Conservation (phyloP, 53 echinoderm and acorn worm genomes). For the Apostichopus leukothele region DNA sequence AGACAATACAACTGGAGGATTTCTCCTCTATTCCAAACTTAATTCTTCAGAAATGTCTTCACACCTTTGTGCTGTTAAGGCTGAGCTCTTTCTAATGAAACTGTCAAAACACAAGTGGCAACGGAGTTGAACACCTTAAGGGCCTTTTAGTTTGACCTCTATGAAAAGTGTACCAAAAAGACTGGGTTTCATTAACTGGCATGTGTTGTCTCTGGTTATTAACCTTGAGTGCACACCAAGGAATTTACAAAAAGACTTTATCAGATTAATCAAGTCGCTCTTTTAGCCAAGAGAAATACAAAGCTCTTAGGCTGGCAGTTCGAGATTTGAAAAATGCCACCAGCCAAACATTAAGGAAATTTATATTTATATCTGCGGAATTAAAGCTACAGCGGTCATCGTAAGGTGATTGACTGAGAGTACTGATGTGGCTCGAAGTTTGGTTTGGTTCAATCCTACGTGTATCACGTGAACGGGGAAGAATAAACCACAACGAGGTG, state of each 20-base stretch:
- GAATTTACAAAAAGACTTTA: neutral
- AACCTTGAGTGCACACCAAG: slow-evolving; percentile 21
- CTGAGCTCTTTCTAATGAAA: too few species aligned
- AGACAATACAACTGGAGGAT: too few species aligned
- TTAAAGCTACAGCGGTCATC: neutral
- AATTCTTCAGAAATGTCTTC: too few species aligned
- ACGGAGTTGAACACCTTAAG: neutral
- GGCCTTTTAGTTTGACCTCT: neutral
- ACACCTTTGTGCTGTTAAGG: too few species aligned
- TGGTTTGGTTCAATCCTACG: too few species aligned
- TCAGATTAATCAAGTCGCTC: neutral
- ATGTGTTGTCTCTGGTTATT: slow-evolving; percentile 1
- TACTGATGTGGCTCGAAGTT: too few species aligned
- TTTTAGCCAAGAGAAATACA: neutral
- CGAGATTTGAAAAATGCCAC: too few species aligned
- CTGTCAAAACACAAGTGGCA: too few species aligned
- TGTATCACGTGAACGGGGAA: too few species aligned
- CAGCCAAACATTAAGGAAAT: neutral
- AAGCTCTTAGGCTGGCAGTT: too few species aligned
- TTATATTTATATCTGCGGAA: neutral
- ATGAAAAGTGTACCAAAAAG: neutral
- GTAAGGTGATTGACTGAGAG: neutral
- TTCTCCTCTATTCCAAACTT: too few species aligned
- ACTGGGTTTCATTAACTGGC: neutral
- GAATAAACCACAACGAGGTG: too few species aligned